Conservation (phyloP, 2,113 vertebrate species). For the Daphoenositta chrysoptera region DNA sequence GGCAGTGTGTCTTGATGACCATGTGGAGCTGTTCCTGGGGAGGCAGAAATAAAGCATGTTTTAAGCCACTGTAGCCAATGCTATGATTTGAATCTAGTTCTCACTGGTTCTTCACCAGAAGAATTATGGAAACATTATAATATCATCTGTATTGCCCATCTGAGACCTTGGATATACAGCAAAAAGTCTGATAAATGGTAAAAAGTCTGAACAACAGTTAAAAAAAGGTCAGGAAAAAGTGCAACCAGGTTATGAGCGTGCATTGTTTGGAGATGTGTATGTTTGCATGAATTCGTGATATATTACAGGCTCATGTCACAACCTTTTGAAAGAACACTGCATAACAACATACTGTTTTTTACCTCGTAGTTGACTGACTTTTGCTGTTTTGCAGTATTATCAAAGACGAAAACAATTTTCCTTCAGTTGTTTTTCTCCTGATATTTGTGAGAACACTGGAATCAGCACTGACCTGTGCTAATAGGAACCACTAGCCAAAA, state of each 20-base stretch:
- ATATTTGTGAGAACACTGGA: background rate
- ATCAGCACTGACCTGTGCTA: background rate
- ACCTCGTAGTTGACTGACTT: background rate
- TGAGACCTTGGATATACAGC: background rate
- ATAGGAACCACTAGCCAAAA: background rate
- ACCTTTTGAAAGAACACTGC: background rate
- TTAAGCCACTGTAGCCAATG: background rate
- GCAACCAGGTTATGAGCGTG: background rate
- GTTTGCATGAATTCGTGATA: rapidly evolving
- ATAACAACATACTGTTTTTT: background rate
- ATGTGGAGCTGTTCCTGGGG: background rate
- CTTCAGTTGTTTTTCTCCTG: background rate
- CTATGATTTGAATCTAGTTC: background rate
- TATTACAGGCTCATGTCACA: background rate
- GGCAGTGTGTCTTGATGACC: background rate
- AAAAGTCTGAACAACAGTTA: background rate
- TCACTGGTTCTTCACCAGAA: background rate
- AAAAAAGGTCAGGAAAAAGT: background rate
- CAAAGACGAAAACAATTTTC: background rate
- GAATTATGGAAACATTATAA: background rate
- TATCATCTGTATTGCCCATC: background rate
- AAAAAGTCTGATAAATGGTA: background rate
- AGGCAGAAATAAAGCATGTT: background rate
- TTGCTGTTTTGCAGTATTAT: background rate
- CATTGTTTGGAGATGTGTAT: background rate